Percentiles rank a stretch among this genome's conserved stretches.
phyloP scores from a whole-genome alignment of 2,888 invertebrate genomes.

The Tromatobia lineatoria region DNA sequence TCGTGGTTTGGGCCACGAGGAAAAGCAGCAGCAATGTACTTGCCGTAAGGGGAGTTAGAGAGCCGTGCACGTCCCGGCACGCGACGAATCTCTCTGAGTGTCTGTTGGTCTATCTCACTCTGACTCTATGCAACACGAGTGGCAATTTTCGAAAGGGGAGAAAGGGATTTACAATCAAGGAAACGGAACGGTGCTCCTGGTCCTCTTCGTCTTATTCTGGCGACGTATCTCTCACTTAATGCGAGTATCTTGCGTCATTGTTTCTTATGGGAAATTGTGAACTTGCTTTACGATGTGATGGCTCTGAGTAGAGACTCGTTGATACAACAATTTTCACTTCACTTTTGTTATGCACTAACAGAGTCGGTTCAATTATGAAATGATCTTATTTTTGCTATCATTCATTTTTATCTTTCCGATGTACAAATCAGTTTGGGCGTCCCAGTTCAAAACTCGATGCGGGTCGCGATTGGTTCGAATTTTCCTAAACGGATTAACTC shows the following conservation, averaged over 20 bases:
- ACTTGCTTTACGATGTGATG: background rate
- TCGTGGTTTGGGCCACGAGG: background rate
- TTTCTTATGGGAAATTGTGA: background rate
- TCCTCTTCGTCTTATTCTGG: background rate
- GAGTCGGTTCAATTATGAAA: too few relatives aligned
- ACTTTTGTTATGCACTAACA: too few relatives aligned
- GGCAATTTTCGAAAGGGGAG: constrained; percentile 9
- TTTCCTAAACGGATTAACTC: too few relatives aligned
- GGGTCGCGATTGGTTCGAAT: too few relatives aligned
- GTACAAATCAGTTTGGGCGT: too few relatives aligned
- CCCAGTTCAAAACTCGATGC: too few relatives aligned
- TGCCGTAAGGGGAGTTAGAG: background rate
- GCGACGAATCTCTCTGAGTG: constrained; percentile 19
- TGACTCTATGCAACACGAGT: background rate
- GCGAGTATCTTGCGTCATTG: background rate
- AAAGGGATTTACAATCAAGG: constrained; percentile 16
- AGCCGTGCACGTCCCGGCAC: constrained; percentile 16
- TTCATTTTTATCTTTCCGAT: too few relatives aligned
- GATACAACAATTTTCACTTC: too few relatives aligned
- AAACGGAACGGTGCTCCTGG: background rate
- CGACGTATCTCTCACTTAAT: background rate
- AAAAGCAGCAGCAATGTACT: constrained; percentile 20
- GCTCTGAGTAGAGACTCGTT: background rate
- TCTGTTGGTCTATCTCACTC: background rate
- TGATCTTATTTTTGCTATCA: too few relatives aligned